Evolutionary conservation across 1,140 invertebrate species (phyloP), one percentile per base, ranked within the genome.

Genomic region (Bombus breviceps): DNA sequence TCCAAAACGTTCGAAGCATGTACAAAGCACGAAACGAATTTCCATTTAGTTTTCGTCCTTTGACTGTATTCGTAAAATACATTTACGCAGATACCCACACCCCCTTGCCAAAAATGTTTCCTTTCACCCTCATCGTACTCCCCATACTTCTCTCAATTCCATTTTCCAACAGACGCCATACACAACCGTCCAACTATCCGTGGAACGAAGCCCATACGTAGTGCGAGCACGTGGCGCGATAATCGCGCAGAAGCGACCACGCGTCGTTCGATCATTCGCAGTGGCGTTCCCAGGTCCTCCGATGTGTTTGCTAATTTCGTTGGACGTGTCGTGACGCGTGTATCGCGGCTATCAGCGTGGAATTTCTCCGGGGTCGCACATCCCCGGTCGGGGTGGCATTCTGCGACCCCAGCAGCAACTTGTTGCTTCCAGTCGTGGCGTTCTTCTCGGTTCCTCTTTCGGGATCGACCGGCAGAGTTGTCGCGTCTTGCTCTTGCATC

Each of bases 401-500:
- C 22, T 34, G 28, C 75, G 10, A 72, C 72, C 83, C 57, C 81
- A 53, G 66, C 53, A 59, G 82, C 92, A 93, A 94, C 93, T 93
- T 94, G 93, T 94, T 94, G 93, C 93, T 90, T 69, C 69, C 13
- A 15, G 39, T 43, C 66, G 83, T 34, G 75, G 28, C 28, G 59
- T 72, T 81, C 85, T 81, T 81, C 83, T 84, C 83, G 74, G 64
- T 79, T 71, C 47, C 81, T 62, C 81, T 83, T 72, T 47, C 59
- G 25, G 47, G 39, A 81, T 81, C 79, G 79, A 81, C 47, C 68
- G 34, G 9, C 34, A 10, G 37, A 34, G 15, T 25, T 10, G 34
- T n/a, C 37, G n/a, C 76, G 72, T 77, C 72, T 68, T 64, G 34
- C 83, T 79, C 66, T 25, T 13, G 0, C n/a, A 22, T 43, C n/a